Evolutionary conservation across 92 coral and sea anemone species (phyloP), one percentile per base, ranked within the genome.

Genomic region (Epizoanthus illoricatus): DNA sequence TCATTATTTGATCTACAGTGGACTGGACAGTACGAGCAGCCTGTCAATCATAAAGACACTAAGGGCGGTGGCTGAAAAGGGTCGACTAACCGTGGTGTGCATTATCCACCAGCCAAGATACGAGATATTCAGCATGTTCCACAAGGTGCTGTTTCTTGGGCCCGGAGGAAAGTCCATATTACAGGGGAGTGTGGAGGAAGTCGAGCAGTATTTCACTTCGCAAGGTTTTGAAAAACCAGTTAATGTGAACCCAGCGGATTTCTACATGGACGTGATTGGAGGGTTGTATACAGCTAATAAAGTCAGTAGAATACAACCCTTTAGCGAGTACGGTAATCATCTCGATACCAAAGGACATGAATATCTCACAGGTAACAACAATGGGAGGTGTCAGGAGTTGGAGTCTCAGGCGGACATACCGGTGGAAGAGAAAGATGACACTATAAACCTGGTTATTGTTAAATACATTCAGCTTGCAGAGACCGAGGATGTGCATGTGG

Each of bases 71-170:
- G 96, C 96, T 1, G 96, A 92, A 87, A 66, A 92, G 78, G 92
- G 93, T 47, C 58, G 65, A 61, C 74, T 92, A 73, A 92, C 96
- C 3, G 81, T 92, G 15, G 79, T 89, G 58, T 92, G 96, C 83
- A 91, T 92, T 81, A 92, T 92, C 67, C 96, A 92, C 85, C 96
- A 92, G 84, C 96, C 96, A 57, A 75, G 96, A 67, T 92, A 74
- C 79, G 96, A 92, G 63, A 92, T 92, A 40, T 92, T 87, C 83
- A 87, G 96, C 89, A 84, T 80, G 96, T 86, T 92, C 80, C 96
- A 92, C 86, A 92, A 89, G 65, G 88, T 90, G 33, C 83, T 92
- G 21, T 86, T 92, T 47, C 93, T 92, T 81, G 96, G 93, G 4
- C 92, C 91, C 16, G 96, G 96, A 8, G 96, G 96, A 41, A 84